Evolutionary conservation across 2,113 vertebrate species (phyloP), one percentile per base, ranked within the genome.

Genomic region (Brachyhypopomus occidentalis): DNA sequence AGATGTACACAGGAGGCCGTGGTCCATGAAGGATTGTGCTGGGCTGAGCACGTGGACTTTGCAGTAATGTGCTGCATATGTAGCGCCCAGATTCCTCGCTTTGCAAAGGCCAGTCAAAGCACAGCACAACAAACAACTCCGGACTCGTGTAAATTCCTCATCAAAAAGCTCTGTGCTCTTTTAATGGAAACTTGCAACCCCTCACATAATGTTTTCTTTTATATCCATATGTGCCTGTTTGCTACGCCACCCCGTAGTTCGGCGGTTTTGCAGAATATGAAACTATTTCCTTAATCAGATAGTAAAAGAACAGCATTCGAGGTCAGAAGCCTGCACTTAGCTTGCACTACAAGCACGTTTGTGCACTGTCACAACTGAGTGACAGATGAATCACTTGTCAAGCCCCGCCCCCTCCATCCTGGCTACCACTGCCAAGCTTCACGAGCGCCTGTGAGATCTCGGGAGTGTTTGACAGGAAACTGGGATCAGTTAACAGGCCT

Each of bases 391-490:
- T n/a, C 41, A 23, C 56, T 59, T 22, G 36, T 56, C 41, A 45
- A 5, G 41, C 41, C 9, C 41, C 41, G 5, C 45, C 45, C 45
- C 12, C 1, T 52, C 8, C 45, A 8, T 11, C 45, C 9, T 30
- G 30, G 30, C 73, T 23, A 23, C 66, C 25, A 79, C 82, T 81
- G 78, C 80, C 77, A 76, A 74, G 75, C 77, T 83, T 85, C 79
- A 75, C 72, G 79, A 83, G 75, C 17, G 22, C 45, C 73, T 85
- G 71, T 45, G 27, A 75, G 84, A 70, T 56, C 58, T 81, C 52
- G 22, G 72, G 81, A 77, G 84, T 80, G 81, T 80, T 72, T 85
- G 84, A 85, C 84, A 83, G 55, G 73, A 67, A 80, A 63, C 81
- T 80, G 84, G 78, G 76, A 80, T 83, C 81, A 7, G n/a, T 83